phyloP scores from a whole-genome alignment of 2,113 vertebrate species.

The Bagarius yarrelli region DNA sequence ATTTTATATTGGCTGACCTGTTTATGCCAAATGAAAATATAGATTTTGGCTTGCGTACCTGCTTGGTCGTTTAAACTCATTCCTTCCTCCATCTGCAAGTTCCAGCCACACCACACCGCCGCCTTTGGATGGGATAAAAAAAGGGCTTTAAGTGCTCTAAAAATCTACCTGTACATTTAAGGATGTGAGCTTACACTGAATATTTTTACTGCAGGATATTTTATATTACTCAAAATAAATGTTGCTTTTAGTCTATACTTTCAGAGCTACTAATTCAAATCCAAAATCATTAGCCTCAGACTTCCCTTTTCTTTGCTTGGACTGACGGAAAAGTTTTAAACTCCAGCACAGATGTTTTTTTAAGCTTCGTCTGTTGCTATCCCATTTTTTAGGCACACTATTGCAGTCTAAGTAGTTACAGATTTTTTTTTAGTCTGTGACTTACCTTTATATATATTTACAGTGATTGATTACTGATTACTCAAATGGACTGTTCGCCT shows the following conservation, averaged over 20 bases:
- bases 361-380: background rate
- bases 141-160: slow-evolving; percentile 83
- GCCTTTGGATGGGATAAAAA: slow-evolving; percentile 77
- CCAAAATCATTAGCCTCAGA: slow-evolving; percentile 56
- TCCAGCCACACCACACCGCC: slow-evolving; percentile 61
- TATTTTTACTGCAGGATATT: slow-evolving; percentile 23
- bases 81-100: slow-evolving; percentile 70
- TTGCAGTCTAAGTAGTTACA: background rate
- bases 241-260: background rate
- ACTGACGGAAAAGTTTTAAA: background rate
- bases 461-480: slow-evolving; percentile 31
- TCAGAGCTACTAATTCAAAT: slow-evolving; percentile 47
- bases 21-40: slow-evolving; percentile 88
- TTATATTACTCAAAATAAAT: background rate
- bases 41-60: slow-evolving; percentile 80
- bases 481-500: slow-evolving; percentile 30
- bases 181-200: background rate
- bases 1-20: slow-evolving; percentile 81
- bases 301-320: slow-evolving; percentile 50
- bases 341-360: slow-evolving; percentile 6
- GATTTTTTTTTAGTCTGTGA: background rate
- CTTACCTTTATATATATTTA: slow-evolving; percentile 35
- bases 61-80: slow-evolving; percentile 66
- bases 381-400: background rate
- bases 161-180: slow-evolving; percentile 42